phyloP scores from a whole-genome alignment of 2,888 invertebrate species.

The Aspidiotus destructor region DNA sequence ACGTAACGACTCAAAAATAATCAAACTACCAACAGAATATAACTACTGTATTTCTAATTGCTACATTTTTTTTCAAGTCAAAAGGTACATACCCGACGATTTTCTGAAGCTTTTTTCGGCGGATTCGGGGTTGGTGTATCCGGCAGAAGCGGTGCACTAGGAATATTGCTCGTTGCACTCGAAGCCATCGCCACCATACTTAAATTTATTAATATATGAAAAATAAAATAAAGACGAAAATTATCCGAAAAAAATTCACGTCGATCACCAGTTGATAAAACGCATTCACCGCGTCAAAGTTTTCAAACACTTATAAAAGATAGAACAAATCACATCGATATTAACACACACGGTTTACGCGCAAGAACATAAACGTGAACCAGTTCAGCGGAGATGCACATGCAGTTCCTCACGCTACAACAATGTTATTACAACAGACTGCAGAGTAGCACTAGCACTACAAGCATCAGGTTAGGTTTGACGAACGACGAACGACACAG shows the following conservation, averaged over 20 bases:
- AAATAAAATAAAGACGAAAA: conserved; percentile 7
- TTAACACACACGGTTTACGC: too few relatives aligned
- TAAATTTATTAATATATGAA: conserved; percentile 8
- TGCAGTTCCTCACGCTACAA: background rate
- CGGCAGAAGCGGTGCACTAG: conserved; percentile 17
- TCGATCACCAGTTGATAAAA: background rate
- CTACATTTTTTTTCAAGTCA: background rate
- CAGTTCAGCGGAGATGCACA: background rate
- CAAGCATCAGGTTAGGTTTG: too few relatives aligned
- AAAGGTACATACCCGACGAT: conserved; percentile 23
- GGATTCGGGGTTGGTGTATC: conserved; percentile 19
- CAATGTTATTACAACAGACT: background rate
- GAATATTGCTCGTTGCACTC: conserved; percentile 25
- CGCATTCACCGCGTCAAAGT: too few relatives aligned
- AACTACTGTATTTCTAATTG: conserved; percentile 4
- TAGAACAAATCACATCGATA: too few relatives aligned
- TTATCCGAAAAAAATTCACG: background rate
- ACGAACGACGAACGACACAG: background rate
- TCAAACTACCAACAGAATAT: background rate
- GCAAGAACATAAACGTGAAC: background rate
- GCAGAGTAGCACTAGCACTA: background rate
- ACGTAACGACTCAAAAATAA: background rate
- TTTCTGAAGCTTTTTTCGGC: conserved; percentile 26
- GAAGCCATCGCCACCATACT: conserved; percentile 30
- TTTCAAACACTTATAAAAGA: too few relatives aligned